Evolutionary conservation across 1,140 invertebrate genomes (phyloP).

Genomic region (Araneus ventricosus): DNA sequence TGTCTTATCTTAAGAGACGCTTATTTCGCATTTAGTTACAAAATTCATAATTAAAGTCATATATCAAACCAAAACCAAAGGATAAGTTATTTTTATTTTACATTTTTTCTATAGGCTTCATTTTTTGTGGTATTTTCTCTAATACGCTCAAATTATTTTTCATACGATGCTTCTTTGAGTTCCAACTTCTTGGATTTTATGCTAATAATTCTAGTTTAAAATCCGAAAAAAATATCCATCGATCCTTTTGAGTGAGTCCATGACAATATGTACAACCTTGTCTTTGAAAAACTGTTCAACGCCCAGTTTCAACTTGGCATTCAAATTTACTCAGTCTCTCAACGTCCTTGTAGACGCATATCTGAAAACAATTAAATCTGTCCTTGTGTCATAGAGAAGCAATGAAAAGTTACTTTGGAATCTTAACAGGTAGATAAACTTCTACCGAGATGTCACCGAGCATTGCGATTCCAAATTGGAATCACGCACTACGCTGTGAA

Average conservation of each 20-base stretch:
- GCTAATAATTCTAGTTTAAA: not conserved
- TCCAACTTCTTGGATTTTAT: not conserved
- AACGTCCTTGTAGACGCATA: slow-evolving; percentile 25
- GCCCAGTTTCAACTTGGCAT: slow-evolving; percentile 45
- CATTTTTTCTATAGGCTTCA: not conserved
- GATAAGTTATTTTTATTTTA: too few species aligned
- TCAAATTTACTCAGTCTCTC: slow-evolving; percentile 29
- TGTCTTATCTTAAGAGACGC: too few species aligned
- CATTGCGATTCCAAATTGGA: not conserved
- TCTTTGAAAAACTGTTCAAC: not conserved
- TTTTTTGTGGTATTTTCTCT: not conserved
- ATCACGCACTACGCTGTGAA: not conserved
- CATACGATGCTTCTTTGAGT: too few species aligned
- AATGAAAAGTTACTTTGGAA: slow-evolving; percentile 19
- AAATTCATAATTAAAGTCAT: too few species aligned
- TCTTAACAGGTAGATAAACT: not conserved
- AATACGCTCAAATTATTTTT: not conserved
- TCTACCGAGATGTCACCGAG: not conserved
- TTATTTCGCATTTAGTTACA: too few species aligned
- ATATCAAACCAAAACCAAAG: too few species aligned
- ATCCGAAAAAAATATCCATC: not conserved
- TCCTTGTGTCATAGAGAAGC: slow-evolving; percentile 3
- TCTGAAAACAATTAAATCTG: slow-evolving; percentile 36
- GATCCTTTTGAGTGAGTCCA: not conserved
- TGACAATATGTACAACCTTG: not conserved